Conservation (phyloP, 2,888 invertebrate species). For the Drosophila mulleri region DNA sequence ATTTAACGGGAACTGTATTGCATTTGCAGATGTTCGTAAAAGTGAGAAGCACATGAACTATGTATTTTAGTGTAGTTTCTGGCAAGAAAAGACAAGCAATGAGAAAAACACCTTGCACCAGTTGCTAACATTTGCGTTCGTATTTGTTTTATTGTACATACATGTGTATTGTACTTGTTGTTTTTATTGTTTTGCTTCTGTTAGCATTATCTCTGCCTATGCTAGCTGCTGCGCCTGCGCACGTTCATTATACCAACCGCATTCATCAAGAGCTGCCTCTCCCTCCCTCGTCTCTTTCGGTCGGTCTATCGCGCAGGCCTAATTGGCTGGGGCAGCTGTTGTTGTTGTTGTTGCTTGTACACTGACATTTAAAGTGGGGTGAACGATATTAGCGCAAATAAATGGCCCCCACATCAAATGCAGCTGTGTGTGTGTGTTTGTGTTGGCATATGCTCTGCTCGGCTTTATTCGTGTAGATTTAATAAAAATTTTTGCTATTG, state of each 20-base stretch:
- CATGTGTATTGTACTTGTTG: conserved; percentile 15
- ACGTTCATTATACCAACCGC: conserved; percentile 33
- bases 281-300: conserved; percentile 3
- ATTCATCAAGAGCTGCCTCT: conserved; percentile 8
- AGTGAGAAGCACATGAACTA: conserved; percentile 18
- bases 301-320: conserved; percentile 14
- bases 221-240: conserved; percentile 50
- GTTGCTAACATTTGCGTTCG: conserved; percentile 52
- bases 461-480: conserved; percentile 65
- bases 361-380: conserved; percentile 82
- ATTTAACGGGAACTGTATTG: background rate
- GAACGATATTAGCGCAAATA: conserved; percentile 81
- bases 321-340: conserved; percentile 61
- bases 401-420: conserved; percentile 71
- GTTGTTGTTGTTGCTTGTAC: conserved; percentile 19
- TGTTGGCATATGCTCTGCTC: conserved; percentile 21
- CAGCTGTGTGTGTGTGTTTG: conserved; percentile 51
- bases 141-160: conserved; percentile 56
- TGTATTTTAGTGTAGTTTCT: conserved; percentile 20
- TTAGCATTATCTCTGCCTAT: conserved; percentile 31
- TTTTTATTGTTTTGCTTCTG: conserved; percentile 27
- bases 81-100: conserved; percentile 22
- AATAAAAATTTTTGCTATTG: conserved; percentile 68
- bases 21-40: conserved; percentile 36
- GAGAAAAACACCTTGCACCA: conserved; percentile 74